Evolutionary conservation across 2,888 invertebrate genomes (phyloP).

Genomic region (Timema podura): DNA sequence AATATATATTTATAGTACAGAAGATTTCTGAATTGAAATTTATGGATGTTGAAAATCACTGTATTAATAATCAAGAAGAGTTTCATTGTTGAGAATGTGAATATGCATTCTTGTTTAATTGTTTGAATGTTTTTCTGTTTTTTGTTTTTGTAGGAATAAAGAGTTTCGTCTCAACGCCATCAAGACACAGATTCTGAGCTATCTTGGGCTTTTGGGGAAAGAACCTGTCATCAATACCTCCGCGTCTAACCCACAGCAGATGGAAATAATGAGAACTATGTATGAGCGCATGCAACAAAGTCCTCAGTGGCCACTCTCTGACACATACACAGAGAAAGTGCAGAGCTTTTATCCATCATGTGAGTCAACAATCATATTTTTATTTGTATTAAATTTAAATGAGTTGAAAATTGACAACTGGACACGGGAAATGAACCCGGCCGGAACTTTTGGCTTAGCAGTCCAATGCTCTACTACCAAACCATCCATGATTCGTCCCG

Average conservation of each 20-base stretch:
- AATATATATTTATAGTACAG: too few species aligned
- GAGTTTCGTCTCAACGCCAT: conserved; percentile 33
- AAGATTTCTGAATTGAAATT: too few species aligned
- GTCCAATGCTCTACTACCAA: too few species aligned
- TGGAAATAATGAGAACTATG: conserved; percentile 26
- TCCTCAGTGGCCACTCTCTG: conserved; percentile 32
- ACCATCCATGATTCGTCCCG: too few species aligned
- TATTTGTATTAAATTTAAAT: neutral
- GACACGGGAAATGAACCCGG: too few species aligned
- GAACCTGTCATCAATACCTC: conserved; percentile 20
- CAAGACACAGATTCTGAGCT: conserved; percentile 32
- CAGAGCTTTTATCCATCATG: conserved; percentile 48
- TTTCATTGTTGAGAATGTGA: too few species aligned
- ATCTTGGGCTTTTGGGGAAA: conserved; percentile 17
- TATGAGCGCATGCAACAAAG: conserved; percentile 26
- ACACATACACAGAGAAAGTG: conserved; percentile 43
- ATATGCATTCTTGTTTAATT: too few species aligned
- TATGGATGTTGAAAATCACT: too few species aligned
- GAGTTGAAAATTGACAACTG: neutral
- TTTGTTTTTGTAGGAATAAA: conserved; percentile 29
- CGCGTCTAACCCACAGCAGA: conserved; percentile 22
- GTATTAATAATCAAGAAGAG: too few species aligned
- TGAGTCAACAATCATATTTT: conserved; percentile 38
- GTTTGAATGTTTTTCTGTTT: too few species aligned
- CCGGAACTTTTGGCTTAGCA: too few species aligned